These are phyloP conservation scores for Druon quercuslanigerum DNA, from an alignment of 1,140 invertebrate species.

Conservation along the genomic window DNA sequence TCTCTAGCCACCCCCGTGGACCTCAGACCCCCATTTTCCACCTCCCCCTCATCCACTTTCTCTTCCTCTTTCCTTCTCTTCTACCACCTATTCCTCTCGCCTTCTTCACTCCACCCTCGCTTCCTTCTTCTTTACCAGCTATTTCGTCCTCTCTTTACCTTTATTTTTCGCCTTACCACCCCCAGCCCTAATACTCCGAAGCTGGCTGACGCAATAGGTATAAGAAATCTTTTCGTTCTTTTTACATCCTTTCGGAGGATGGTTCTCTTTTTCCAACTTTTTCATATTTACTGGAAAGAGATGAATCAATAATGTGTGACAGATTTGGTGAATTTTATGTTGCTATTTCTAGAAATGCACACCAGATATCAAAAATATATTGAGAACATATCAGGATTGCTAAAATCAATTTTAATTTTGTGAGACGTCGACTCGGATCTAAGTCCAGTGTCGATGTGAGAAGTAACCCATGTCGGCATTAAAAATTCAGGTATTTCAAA, in stretches of 20 bases:
- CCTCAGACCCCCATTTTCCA: conserved; percentile 50
- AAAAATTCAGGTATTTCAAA: conserved; percentile 39
- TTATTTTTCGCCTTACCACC: conserved; percentile 46
- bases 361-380: neutral
- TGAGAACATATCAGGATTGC: neutral
- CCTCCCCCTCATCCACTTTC: conserved; percentile 36
- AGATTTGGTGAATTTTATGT: conserved; percentile 7
- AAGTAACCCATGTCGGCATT: conserved; percentile 33
- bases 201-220: conserved; percentile 30
- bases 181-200: conserved; percentile 33
- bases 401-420: neutral
- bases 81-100: conserved; percentile 50
- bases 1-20: conserved; percentile 46
- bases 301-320: conserved; percentile 23
- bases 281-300: neutral
- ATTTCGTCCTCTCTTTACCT: conserved; percentile 56
- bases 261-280: neutral
- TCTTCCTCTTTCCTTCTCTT: conserved; percentile 47
- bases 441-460: neutral
- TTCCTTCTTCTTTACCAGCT: conserved; percentile 46
- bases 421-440: neutral
- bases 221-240: neutral
- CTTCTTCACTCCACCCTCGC: conserved; percentile 41
- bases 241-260: neutral
- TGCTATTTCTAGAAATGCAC: neutral